These are phyloP conservation scores for Glossosoma conforme DNA, from an alignment of 1,140 invertebrate genomes.

Conservation along the genomic window DNA sequence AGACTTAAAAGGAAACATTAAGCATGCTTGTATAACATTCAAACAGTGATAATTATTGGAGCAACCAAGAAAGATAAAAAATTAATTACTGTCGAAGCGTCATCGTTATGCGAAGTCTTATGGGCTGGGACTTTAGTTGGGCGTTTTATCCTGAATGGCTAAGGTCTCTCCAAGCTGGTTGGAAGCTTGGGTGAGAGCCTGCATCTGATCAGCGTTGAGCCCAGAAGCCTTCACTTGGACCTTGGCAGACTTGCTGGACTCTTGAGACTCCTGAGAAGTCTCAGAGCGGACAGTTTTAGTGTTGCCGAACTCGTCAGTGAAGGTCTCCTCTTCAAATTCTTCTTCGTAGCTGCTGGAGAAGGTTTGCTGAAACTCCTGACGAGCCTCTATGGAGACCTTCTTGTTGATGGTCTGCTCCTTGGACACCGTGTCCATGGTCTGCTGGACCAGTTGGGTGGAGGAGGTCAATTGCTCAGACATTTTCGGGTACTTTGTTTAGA, in stretches of 20 bases:
- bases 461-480: constrained; percentile 26
- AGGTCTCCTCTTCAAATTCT: constrained; percentile 47
- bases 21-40: constrained; percentile 3
- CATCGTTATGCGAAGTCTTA: constrained; percentile 5
- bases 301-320: constrained; percentile 45
- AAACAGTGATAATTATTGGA: background rate
- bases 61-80: constrained; percentile 4
- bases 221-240: constrained; percentile 47
- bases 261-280: constrained; percentile 45
- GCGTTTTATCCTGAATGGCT: constrained; percentile 37
- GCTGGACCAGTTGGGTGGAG: constrained; percentile 39
- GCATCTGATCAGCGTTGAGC: constrained; percentile 44
- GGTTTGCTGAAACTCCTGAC: constrained; percentile 47
- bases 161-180: constrained; percentile 40
- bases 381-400: constrained; percentile 43
- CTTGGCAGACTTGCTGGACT: constrained; percentile 44
- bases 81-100: constrained; percentile 28
- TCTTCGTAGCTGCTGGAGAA: constrained; percentile 47
- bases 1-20: too few relatives aligned
- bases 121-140: background rate
- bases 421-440: constrained; percentile 46
- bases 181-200: constrained; percentile 49
- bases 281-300: constrained; percentile 44
- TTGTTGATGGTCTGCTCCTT: constrained; percentile 40
- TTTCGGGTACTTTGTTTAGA: constrained; percentile 18